Percentiles rank a stretch among this genome's conserved stretches.
Conservation (phyloP, 2,888 invertebrate species). For the Chymomyza procnemis region DNA sequence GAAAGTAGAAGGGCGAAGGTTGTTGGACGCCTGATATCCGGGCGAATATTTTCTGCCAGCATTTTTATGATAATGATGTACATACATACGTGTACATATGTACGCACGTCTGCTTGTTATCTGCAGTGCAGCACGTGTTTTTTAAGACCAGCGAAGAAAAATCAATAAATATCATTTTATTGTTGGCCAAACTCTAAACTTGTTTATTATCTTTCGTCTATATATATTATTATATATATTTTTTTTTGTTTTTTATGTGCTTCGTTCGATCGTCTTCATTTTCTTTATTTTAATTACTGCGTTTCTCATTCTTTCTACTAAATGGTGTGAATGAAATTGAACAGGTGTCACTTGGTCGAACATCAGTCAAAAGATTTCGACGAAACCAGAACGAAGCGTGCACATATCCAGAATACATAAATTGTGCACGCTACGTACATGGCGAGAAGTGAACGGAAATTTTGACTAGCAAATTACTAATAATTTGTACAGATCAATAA, state of each 20-base stretch:
- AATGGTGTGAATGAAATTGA: conserved; percentile 57
- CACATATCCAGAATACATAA: conserved; percentile 36
- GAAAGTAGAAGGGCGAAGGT: neutral
- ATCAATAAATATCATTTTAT: neutral
- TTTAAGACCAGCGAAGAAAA: neutral
- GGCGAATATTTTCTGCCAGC: neutral
- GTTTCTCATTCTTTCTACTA: conserved; percentile 9
- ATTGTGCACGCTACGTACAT: conserved; percentile 1
- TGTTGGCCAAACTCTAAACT: neutral
- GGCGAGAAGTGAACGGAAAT: conserved; percentile 37
- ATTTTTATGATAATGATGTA: neutral
- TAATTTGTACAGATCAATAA: conserved; percentile 18
- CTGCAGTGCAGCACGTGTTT: neutral
- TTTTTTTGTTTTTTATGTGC: conserved; percentile 31
- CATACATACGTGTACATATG: neutral
- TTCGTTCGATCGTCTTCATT: conserved; percentile 8
- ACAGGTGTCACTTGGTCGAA: conserved; percentile 54
- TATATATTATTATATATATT: too few relatives aligned
- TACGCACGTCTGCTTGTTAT: neutral
- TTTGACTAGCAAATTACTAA: conserved; percentile 37
- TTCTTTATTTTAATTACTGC: conserved; percentile 7
- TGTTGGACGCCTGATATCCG: neutral
- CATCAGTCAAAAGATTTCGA: conserved; percentile 1
- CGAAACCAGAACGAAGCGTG: conserved; percentile 4
- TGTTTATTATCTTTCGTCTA: neutral